These are phyloP conservation scores for Diplosoma virens DNA, from an alignment of 23 tunicate genomes.

Conservation along the genomic window DNA sequence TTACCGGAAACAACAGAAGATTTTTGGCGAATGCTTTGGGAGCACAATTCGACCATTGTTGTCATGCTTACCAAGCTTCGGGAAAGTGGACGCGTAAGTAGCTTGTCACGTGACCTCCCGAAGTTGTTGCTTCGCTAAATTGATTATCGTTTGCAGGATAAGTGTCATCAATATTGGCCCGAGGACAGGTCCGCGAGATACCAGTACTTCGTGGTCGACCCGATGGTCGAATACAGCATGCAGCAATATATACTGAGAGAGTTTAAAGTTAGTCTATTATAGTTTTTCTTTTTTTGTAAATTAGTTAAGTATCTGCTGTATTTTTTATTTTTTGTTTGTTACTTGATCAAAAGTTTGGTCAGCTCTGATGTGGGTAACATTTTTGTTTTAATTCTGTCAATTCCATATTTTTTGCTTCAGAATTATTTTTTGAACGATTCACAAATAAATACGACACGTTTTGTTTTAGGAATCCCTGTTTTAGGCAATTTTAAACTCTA, in stretches of 20 bases:
- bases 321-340: too few relatives aligned
- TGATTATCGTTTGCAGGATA: constrained; percentile 63
- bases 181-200: constrained; percentile 87
- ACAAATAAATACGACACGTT: too few relatives aligned
- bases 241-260: constrained; percentile 89
- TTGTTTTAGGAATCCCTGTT: too few relatives aligned
- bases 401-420: not conserved
- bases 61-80: constrained; percentile 95
- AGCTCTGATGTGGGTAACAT: not conserved
- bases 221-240: constrained; percentile 94
- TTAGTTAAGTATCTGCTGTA: too few relatives aligned
- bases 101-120: too few relatives aligned
- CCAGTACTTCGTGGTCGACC: constrained; percentile 98
- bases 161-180: constrained; percentile 99
- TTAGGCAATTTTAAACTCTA: too few relatives aligned
- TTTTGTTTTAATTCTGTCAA: not conserved
- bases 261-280: constrained; percentile 54
- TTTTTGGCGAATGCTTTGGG: constrained; percentile 99
- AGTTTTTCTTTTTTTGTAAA: not conserved
- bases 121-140: too few relatives aligned
- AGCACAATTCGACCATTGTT: constrained; percentile 96
- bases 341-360: too few relatives aligned
- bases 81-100: constrained; percentile 92
- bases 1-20: constrained; percentile 96
- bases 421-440: not conserved